phyloP scores from a whole-genome alignment of 1,140 invertebrate species.

The Lethrus apterus region DNA sequence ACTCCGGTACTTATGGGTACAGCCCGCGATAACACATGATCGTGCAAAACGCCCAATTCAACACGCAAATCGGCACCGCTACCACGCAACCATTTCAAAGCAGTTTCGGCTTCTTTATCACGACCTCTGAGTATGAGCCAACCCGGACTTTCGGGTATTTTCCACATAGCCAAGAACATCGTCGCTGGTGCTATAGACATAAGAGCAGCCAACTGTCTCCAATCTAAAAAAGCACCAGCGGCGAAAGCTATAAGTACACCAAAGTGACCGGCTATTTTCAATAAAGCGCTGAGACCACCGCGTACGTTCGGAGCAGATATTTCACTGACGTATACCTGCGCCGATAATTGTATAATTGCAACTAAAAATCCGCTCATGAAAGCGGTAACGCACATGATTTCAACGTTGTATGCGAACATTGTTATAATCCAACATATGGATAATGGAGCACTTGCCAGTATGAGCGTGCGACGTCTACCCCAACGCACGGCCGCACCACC shows the following conservation, averaged over 20 bases:
- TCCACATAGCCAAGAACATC: conserved; percentile 59
- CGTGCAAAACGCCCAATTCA: conserved; percentile 59
- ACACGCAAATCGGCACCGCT: conserved; percentile 62
- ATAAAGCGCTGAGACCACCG: conserved; percentile 74
- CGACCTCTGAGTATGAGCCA: conserved; percentile 65
- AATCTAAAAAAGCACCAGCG: conserved; percentile 71
- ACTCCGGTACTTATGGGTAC: conserved; percentile 27
- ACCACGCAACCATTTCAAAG: conserved; percentile 69
- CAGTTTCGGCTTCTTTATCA: conserved; percentile 69
- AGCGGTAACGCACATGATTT: conserved; percentile 69
- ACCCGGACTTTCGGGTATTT: conserved; percentile 77
- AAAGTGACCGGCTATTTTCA: conserved; percentile 78
- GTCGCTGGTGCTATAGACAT: conserved; percentile 65
- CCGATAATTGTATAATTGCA: conserved; percentile 69
- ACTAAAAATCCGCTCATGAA: conserved; percentile 74
- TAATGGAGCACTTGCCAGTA: conserved; percentile 62
- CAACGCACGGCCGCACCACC: conserved; percentile 68
- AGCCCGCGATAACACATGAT: conserved; percentile 52
- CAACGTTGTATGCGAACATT: conserved; percentile 61
- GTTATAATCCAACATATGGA: conserved; percentile 69
- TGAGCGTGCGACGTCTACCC: conserved; percentile 59
- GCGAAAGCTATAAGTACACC: conserved; percentile 76
- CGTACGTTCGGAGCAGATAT: conserved; percentile 78
- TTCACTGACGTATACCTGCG: conserved; percentile 61
- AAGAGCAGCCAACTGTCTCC: conserved; percentile 70